phyloP scores from a whole-genome alignment of 1,140 invertebrate genomes.

The Pantala flavescens region DNA sequence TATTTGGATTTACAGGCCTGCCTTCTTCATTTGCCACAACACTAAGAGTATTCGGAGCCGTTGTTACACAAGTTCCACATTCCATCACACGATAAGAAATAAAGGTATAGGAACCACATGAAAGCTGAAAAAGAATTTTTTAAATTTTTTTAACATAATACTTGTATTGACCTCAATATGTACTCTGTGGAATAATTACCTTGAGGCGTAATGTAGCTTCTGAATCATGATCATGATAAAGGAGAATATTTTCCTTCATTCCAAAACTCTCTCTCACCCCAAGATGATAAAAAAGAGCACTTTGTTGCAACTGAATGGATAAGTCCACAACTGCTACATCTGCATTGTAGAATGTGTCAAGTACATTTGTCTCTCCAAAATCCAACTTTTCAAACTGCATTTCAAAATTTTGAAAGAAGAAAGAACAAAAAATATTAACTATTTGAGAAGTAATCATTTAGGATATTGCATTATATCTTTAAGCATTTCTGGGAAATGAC shows the following conservation, averaged over 20 bases:
- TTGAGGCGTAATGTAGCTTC: constrained; percentile 76
- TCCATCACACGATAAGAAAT: constrained; percentile 74
- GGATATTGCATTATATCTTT: too few relatives aligned
- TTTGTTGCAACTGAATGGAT: constrained; percentile 79
- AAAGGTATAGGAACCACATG: constrained; percentile 77
- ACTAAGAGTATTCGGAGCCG: constrained; percentile 52
- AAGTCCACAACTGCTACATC: constrained; percentile 96
- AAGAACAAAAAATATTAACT: too few relatives aligned
- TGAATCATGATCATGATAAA: constrained; percentile 82
- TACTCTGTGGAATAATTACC: constrained; percentile 49
- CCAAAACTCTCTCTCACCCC: constrained; percentile 96
- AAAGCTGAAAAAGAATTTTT: constrained; percentile 49
- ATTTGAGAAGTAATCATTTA: too few relatives aligned
- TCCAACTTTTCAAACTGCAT: constrained; percentile 75
- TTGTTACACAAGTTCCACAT: constrained; percentile 59
- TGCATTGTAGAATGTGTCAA: constrained; percentile 89
- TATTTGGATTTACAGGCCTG: constrained; percentile 42
- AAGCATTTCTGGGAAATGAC: too few relatives aligned
- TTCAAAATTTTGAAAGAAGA: constrained; percentile 13
- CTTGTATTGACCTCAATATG: not conserved
- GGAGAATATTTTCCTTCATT: constrained; percentile 95
- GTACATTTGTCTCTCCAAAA: constrained; percentile 73
- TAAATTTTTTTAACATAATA: constrained; percentile 11
- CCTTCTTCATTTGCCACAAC: constrained; percentile 44
- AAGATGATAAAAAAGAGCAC: constrained; percentile 89